These are phyloP conservation scores for Austrofundulus limnaeus DNA, from an alignment of 2,113 vertebrate species.

Conservation along the genomic window DNA sequence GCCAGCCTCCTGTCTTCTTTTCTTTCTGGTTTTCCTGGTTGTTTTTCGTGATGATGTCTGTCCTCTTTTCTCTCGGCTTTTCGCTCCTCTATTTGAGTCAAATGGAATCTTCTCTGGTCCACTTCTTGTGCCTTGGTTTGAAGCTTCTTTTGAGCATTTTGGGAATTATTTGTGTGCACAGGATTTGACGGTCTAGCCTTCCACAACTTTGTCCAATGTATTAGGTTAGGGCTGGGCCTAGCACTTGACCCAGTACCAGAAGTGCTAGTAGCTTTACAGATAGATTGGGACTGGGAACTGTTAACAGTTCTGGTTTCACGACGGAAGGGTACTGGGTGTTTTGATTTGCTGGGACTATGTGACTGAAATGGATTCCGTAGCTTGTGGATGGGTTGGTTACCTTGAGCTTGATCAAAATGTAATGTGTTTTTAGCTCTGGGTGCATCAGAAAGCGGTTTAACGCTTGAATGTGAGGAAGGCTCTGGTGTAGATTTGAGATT, in stretches of 20 bases:
- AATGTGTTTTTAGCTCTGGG: constrained; percentile 53
- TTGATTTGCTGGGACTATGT: constrained; percentile 50
- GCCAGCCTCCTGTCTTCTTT: constrained; percentile 79
- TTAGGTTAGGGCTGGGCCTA: constrained; percentile 36
- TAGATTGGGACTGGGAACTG: constrained; percentile 42
- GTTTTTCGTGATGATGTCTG: constrained; percentile 45
- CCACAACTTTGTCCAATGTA: constrained; percentile 51
- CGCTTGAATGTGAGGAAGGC: constrained; percentile 31
- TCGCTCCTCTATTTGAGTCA: constrained; percentile 25
- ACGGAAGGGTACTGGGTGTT: constrained; percentile 29
- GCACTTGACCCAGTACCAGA: constrained; percentile 23
- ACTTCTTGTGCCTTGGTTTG: constrained; percentile 58
- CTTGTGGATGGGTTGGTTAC: constrained; percentile 45
- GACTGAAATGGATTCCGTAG: constrained; percentile 34
- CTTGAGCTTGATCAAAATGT: constrained; percentile 47
- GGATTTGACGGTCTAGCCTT: constrained; percentile 30
- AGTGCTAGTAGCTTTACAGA: constrained; percentile 38
- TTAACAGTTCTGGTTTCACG: constrained; percentile 41
- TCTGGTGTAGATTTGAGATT: constrained; percentile 56
- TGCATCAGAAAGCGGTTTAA: constrained; percentile 39
- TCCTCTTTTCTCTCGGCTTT: constrained; percentile 46
- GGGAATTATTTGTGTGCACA: constrained; percentile 34
- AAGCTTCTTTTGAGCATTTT: constrained; percentile 49
- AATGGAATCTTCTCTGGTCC: constrained; percentile 36
- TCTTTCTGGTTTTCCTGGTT: constrained; percentile 45